Conservation (phyloP, 1,140 invertebrate genomes). For the Calycopis cecrops region DNA sequence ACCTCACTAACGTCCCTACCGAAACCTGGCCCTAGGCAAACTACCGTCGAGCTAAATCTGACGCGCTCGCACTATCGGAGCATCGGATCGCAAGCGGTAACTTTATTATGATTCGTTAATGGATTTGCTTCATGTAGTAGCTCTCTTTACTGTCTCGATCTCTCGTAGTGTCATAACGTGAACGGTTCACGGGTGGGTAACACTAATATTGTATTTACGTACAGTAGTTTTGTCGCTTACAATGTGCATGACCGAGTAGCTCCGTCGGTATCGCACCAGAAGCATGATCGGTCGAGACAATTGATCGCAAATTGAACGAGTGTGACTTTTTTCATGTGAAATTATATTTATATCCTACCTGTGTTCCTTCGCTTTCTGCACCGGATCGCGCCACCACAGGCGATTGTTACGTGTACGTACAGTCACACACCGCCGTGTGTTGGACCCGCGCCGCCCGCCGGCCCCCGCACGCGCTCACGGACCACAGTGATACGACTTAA, state of each 20-base stretch:
- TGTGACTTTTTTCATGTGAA: slow-evolving; percentile 68
- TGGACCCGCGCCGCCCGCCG: slow-evolving; percentile 39
- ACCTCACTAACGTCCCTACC: slow-evolving; percentile 35
- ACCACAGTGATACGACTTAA: no score
- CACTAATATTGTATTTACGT: slow-evolving; percentile 72
- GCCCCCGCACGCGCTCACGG: slow-evolving; percentile 27
- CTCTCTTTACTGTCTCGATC: slow-evolving; percentile 69
- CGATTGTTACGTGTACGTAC: slow-evolving; percentile 37
- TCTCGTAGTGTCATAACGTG: slow-evolving; percentile 64
- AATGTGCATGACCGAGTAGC: slow-evolving; percentile 65
- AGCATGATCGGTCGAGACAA: slow-evolving; percentile 41
- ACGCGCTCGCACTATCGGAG: slow-evolving; percentile 54
- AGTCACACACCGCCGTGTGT: slow-evolving; percentile 53
- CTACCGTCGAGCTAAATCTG: slow-evolving; percentile 32
- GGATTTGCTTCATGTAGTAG: slow-evolving; percentile 70
- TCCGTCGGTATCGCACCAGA: slow-evolving; percentile 42
- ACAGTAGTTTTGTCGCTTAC: slow-evolving; percentile 70
- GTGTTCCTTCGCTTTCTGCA: slow-evolving; percentile 56
- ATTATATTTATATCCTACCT: slow-evolving; percentile 57
- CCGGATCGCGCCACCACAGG: slow-evolving; percentile 29
- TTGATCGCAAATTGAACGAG: slow-evolving; percentile 55
- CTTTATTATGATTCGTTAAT: slow-evolving; percentile 62
- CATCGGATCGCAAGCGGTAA: slow-evolving; percentile 62
- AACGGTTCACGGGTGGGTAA: slow-evolving; percentile 69
- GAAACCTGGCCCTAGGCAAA: slow-evolving; percentile 15